Evolutionary conservation across 2,888 invertebrate genomes (phyloP), one percentile per base, ranked within the genome.

Genomic region (Maniola hyperantus): DNA sequence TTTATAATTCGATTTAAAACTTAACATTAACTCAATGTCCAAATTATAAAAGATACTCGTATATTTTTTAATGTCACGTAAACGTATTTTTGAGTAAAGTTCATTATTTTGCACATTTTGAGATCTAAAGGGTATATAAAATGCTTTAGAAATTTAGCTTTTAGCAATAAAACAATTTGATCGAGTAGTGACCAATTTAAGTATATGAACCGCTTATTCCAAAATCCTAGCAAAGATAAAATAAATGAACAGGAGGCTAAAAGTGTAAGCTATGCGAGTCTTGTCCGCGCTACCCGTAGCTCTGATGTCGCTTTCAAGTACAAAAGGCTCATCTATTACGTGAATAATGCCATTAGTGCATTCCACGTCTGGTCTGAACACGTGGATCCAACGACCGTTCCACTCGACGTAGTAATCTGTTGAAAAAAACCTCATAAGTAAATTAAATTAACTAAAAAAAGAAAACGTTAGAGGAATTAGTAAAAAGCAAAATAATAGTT

Each of bases 311-410:
- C 95, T 95, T 78, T 97, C 96, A 80, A 95, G 94, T 69, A 98
- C 91, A 81, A 99, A 95, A 6, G 98, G 98, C 74, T 94, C 94
- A 83, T 98, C 98, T 80, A 99, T 97, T 71, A 98, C 97, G 87
- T 99, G 98, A 76, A 99, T 98, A 76, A 98, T 96, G 62, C 99
- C 99, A 83, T 99, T 99, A 85, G 97, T 98, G 87, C 98, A 98
- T 80, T 97, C 97, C 5, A 99, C 97, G 85, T 99, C 98, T 33
- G 98, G 97, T 73, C 98, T 95, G 86, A 96, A 95, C 59, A 98
- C 97, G 77, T 95, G 95, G 77, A 97, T 96, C 93, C 95, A 95
- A 82, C 95, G 95, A 70, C 96, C 96, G 78, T 96, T 95, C 98
- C 97, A 98, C 82, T 96, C 95, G 69, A 98, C 95, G 79, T 94